These are phyloP conservation scores for Regulus satrapa DNA, from an alignment of 2,113 vertebrate genomes.

Conservation along the genomic window DNA sequence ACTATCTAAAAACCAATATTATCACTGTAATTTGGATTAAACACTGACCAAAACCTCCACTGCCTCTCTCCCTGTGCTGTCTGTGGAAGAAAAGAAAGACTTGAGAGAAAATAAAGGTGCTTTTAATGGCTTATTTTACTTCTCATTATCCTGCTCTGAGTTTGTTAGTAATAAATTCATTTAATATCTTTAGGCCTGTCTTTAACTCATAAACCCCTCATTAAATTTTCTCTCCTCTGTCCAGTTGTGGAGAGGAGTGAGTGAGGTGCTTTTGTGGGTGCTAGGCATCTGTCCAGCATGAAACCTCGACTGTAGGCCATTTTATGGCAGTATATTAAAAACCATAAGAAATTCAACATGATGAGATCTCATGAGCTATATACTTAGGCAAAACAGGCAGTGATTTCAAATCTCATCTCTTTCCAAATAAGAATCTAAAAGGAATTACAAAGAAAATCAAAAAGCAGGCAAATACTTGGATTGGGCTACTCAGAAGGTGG, in stretches of 20 bases:
- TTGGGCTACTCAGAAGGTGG: neutral
- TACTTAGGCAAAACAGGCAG: neutral
- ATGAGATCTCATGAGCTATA: neutral
- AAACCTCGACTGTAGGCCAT: rapidly evolving
- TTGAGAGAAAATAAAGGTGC: neutral
- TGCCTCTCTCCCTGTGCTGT: neutral
- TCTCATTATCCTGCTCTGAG: neutral
- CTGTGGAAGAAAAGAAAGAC: neutral
- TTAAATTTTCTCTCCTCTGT: neutral
- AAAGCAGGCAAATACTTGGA: neutral
- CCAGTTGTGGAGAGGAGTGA: neutral
- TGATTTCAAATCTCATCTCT: neutral
- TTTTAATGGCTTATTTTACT: neutral
- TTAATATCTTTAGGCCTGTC: neutral
- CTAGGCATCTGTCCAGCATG: neutral
- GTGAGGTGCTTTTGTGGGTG: neutral
- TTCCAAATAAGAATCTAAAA: neutral
- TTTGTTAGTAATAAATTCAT: neutral
- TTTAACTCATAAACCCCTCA: neutral
- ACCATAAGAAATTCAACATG: neutral
- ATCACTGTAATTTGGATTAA: neutral
- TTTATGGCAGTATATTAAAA: neutral
- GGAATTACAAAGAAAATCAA: neutral
- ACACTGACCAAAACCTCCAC: neutral
- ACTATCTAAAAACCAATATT: neutral